phyloP scores from a whole-genome alignment of 1,140 invertebrate genomes.

The Cephus cinctus region DNA sequence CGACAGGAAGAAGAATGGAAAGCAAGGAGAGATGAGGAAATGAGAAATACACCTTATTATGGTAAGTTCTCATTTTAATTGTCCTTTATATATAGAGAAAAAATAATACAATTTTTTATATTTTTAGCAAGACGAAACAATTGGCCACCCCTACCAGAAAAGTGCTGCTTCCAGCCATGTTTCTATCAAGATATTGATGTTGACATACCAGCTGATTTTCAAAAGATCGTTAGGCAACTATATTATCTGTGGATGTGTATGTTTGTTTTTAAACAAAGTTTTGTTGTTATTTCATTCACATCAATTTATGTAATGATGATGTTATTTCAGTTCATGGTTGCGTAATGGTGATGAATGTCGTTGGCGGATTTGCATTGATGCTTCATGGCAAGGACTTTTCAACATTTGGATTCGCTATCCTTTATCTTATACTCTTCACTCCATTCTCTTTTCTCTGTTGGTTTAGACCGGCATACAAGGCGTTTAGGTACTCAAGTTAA shows the following conservation, averaged over 20 bases:
- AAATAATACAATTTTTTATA: constrained; percentile 8
- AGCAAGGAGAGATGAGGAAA: constrained; percentile 85
- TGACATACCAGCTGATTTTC: constrained; percentile 98
- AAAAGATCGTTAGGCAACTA: constrained; percentile 88
- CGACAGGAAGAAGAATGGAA: constrained; percentile 80
- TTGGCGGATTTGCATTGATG: constrained; percentile 77
- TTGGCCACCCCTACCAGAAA: constrained; percentile 94
- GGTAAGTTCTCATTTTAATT: constrained; percentile 50
- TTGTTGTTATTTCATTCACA: background rate
- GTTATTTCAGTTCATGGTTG: constrained; percentile 80
- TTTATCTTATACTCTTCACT: constrained; percentile 90
- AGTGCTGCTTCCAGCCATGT: constrained; percentile 92
- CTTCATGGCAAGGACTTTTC: constrained; percentile 64
- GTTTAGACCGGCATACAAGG: constrained; percentile 87
- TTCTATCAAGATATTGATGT: constrained; percentile 99
- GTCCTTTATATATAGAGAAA: background rate
- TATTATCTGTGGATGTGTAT: constrained; percentile 98
- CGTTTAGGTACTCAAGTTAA: constrained; percentile 68
- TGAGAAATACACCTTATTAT: constrained; percentile 70
- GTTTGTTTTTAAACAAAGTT: constrained; percentile 48
- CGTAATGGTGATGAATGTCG: constrained; percentile 81
- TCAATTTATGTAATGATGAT: background rate
- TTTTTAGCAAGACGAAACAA: constrained; percentile 82
- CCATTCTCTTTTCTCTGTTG: constrained; percentile 98
- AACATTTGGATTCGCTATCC: constrained; percentile 86